Percentiles rank a stretch among this genome's conserved stretches.
Evolutionary conservation across 2,113 vertebrate species (phyloP).

Genomic region (Epinephelus moara): DNA sequence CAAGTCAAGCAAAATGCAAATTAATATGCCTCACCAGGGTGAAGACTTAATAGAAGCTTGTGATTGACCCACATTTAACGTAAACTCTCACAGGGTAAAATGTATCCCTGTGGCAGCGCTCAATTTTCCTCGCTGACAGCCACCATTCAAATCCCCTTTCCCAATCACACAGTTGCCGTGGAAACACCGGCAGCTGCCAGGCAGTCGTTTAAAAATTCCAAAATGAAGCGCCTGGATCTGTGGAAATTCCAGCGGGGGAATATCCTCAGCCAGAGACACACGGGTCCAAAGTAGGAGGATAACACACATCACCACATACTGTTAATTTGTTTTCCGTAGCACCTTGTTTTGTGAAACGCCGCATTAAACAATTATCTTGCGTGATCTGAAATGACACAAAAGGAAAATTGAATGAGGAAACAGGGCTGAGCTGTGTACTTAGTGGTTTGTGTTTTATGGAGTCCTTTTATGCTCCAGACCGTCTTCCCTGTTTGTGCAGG

Average conservation of each 20-base stretch:
- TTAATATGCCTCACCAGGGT: constrained; percentile 72
- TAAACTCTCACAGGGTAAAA: constrained; percentile 75
- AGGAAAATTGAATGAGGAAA: constrained; percentile 51
- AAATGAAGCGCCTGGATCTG: constrained; percentile 66
- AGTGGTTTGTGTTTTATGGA: constrained; percentile 58
- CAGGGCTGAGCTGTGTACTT: constrained; percentile 39
- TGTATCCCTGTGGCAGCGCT: constrained; percentile 70
- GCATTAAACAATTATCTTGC: constrained; percentile 56
- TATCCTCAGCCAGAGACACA: constrained; percentile 44
- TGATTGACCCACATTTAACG: constrained; percentile 82
- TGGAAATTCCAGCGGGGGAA: constrained; percentile 71
- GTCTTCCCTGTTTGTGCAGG: constrained; percentile 49
- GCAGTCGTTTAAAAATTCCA: constrained; percentile 69
- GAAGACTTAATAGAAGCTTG: constrained; percentile 80
- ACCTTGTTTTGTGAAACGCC: constrained; percentile 40
- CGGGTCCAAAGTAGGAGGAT: constrained; percentile 2
- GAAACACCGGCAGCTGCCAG: constrained; percentile 78
- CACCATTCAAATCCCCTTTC: constrained; percentile 75
- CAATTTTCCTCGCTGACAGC: constrained; percentile 72
- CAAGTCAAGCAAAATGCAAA: constrained; percentile 77
- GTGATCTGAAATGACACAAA: constrained; percentile 47
- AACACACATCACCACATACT: constrained; percentile 18
- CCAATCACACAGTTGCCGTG: constrained; percentile 80
- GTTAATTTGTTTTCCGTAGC: constrained; percentile 37
- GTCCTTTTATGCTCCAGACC: constrained; percentile 38